Conservation (phyloP, 2,797 vertebrate species). For the Odontamblyopus rebecca region DNA sequence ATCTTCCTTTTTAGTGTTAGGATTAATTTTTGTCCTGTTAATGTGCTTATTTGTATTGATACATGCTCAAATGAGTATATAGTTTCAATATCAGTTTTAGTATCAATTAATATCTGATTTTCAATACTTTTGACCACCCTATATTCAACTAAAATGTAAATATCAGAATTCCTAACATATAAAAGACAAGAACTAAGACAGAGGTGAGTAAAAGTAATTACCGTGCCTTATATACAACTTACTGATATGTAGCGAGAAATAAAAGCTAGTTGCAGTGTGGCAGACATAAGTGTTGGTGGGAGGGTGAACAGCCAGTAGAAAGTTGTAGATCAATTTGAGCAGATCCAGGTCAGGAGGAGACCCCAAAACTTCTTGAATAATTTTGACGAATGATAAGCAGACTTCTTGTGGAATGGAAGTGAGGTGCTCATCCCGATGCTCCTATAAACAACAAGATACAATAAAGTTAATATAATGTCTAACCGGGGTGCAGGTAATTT, state of each 20-base stretch:
- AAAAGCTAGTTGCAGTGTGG: constrained; percentile 97
- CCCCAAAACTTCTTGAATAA: constrained; percentile 97
- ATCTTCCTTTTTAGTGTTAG: too few relatives aligned
- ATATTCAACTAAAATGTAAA: not conserved
- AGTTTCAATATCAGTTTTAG: too few relatives aligned
- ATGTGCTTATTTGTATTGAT: too few relatives aligned
- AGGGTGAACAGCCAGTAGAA: constrained; percentile 95
- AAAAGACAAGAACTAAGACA: not conserved
- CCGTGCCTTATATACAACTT: not conserved
- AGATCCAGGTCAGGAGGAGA: constrained; percentile 95
- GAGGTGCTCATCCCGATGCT: constrained; percentile 91
- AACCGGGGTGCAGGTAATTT: too few relatives aligned
- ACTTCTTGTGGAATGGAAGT: constrained; percentile 90
- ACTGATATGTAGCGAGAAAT: constrained; percentile 96
- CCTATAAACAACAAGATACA: constrained; percentile 68
- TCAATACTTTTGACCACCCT: too few relatives aligned
- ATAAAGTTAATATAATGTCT: not conserved
- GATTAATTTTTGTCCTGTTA: too few relatives aligned
- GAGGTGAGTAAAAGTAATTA: not conserved
- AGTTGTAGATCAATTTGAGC: constrained; percentile 90
- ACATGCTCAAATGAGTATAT: too few relatives aligned
- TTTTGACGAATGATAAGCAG: constrained; percentile 95
- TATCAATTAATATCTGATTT: too few relatives aligned
- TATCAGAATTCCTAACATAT: not conserved
- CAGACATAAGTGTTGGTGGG: constrained; percentile 98